Base-by-base conservation (phyloP, 2,113 vertebrate species). In the Ptilorrhoa leucosticta region DNA sequence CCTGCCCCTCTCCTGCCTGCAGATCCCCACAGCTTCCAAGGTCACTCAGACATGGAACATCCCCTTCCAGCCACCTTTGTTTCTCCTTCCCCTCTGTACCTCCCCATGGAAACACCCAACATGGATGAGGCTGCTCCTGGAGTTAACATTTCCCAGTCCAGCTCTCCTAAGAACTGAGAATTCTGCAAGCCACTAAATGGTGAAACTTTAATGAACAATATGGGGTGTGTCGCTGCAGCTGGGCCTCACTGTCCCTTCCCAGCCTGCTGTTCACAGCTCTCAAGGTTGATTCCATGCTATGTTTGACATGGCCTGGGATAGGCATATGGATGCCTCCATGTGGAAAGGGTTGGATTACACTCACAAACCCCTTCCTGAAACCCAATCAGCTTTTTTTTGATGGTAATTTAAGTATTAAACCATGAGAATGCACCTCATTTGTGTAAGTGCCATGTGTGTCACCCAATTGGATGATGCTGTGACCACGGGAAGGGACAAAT, bases 381-480 rank as follows among this genome's bases (percentile, higher is more conserved):
- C 4, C 31, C 37, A n/a, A 44, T 30, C 58, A 7, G 51, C 20
- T 8, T 22, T 10, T 53, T 57, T 30, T 69, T 1, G 0, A 13
- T 9, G 27, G 50, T 6, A 17, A 75, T 42, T 31, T 44, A 21
- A 17, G 37, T 4, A 19, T 45, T 45, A 40, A 70, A 60, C 10
- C 58, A 22, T 33, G 72, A 65, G 60, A 76, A 80, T 8, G 33
- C 33, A 27, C 5, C 33, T 11, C 50, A 16, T 11, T 54, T 68
- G 31, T 50, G 30, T 6, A 6, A 42, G 83, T 26, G 65, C 14
- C 20, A 3, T 0, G 6, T 14, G 5, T 22, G 27, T n/a, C 77
- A 24, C 28, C 3, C 22, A 20, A 7, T 0, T 15, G 45, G 44
- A 56, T 3, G 14, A 13, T 9, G 42, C 1, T 4, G 11, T 15